Base-by-base conservation (phyloP, 2,797 vertebrate genomes). In the Cercopithecus mitis region DNA sequence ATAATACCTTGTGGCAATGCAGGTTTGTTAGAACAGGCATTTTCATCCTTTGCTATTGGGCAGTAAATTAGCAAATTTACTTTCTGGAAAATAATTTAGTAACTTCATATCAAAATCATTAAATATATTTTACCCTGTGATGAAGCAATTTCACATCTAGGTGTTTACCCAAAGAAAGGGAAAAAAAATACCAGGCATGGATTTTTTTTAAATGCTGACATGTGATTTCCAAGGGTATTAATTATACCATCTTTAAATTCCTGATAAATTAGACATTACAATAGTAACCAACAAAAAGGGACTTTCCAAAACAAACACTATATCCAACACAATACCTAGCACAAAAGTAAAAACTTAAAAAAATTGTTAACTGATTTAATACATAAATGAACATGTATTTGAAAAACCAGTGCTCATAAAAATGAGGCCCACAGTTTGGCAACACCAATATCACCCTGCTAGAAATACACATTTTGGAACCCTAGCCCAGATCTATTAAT, bases 31-130 rank as follows among this genome's bases (percentile, higher is more conserved):
- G 92, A 94, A 72, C 2, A 39, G 45, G 19, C 27, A 88, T 77
- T 72, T 25, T 87, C 47, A 82, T n/a, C 7, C 36, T 73, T 88
- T 80, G 1, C 39, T 50, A 1, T 80, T 67, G 7, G 72, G 15
- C 3, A 85, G 22, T 55, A 95, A 82, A 67, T 81, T 50, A 83
- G 43, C 22, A 93, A 93, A 83, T 43, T 67, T 67, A 4, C 25
- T 80, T 90, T 84, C 41, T 86, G 14, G 75, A 80, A 91, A 95
- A 72, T 57, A 90, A 83, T 87, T 89, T 79, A 25, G 20, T 58
- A 70, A 73, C 20, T 93, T 92, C 22, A 30, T 20, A 92, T n/a
- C 36, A 89, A 92, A 86, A 84, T 84, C 12, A 39, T 93, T 72
- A 52, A 86, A 91, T 87, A 79, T 92, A 5, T 13, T 91, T 84